Evolutionary conservation across 1,140 invertebrate species (phyloP).

Genomic region (Pectinophora gossypiella): DNA sequence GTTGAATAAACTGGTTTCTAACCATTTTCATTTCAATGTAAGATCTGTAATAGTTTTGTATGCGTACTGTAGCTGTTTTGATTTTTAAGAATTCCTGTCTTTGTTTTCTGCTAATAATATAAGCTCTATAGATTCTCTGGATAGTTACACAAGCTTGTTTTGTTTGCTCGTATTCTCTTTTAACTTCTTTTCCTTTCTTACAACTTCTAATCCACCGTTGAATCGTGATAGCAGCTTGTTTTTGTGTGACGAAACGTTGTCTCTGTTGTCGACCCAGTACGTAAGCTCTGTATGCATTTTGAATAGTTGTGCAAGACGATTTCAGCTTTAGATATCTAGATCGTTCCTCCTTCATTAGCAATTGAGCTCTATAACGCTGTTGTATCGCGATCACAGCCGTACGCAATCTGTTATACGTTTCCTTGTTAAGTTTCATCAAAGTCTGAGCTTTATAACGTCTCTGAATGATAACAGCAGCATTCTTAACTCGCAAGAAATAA

Average conservation of each 20-base stretch:
- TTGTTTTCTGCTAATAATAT: slow-evolving; percentile 33
- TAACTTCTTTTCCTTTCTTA: slow-evolving; percentile 33
- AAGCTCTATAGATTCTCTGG: slow-evolving; percentile 51
- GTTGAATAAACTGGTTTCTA: slow-evolving; percentile 34
- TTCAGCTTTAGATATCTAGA: slow-evolving; percentile 39
- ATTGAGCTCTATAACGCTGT: slow-evolving; percentile 42
- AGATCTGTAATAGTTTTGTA: slow-evolving; percentile 69
- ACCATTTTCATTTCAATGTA: slow-evolving; percentile 48
- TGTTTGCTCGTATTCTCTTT: slow-evolving; percentile 27
- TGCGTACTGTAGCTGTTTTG: slow-evolving; percentile 39
- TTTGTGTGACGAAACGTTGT: slow-evolving; percentile 35
- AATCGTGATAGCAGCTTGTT: slow-evolving; percentile 45
- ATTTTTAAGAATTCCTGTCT: slow-evolving; percentile 38
- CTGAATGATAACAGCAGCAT: slow-evolving; percentile 41
- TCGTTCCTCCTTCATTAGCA: slow-evolving; percentile 48
- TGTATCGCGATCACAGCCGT: slow-evolving; percentile 45
- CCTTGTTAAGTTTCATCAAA: slow-evolving; percentile 29
- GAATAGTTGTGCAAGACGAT: slow-evolving; percentile 37
- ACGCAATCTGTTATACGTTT: slow-evolving; percentile 32
- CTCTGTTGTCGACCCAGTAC: slow-evolving; percentile 37
- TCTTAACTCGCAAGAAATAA: slow-evolving; percentile 33
- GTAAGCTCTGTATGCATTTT: slow-evolving; percentile 52
- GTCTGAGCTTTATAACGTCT: slow-evolving; percentile 45
- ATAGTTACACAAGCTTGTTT: slow-evolving; percentile 43
- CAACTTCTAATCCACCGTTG: slow-evolving; percentile 65